Base-by-base conservation (phyloP, 2,113 vertebrate species). In the Talpa occidentalis region DNA sequence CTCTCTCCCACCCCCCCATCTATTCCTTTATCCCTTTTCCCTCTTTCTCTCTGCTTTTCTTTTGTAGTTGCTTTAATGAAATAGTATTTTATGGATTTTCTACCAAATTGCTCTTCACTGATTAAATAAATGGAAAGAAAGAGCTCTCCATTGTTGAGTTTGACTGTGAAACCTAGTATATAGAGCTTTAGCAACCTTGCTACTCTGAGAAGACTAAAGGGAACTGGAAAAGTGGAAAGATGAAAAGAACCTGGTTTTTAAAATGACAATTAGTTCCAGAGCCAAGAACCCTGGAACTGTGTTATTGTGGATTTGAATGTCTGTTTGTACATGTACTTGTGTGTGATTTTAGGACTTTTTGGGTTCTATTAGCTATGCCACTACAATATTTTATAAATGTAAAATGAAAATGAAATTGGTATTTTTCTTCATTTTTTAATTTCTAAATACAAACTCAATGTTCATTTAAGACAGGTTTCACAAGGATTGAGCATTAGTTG, bases 21-120 rank as follows among this genome's bases (percentile, higher is more conserved):
- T 78, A 0, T 22, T 15, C 32, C 26, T 19, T 10, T 54, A 4
- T 44, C 6, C 2, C 22, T 69, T 42, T 42, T 42, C 19, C 26
- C 8, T 42, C 15, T 70, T 28, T 40, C 11, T 76, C n/a, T 59
- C 47, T 83, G 40, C 11, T 15, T 78, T 94, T 87, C 44, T 82
- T 86, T 64, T 73, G 7, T 62, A 60, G 42, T 52, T 93, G 22
- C 49, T 90, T 92, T 82, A 87, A 74, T 78, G 42, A 47, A 94
- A 78, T 88, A 44, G 47, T 88, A 92, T 37, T 95, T 95, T 95
- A 76, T 95, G 37, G 37, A 62, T 73, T 84, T 95, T 96, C 93
- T 90, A 88, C 81, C 70, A 64, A 94, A 78, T 35, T 24, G 42
- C 84, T 88, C 52, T 76, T 90, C 11, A 16, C 5, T 78, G 19